Evolutionary conservation across 2,113 vertebrate genomes (phyloP).

Genomic region (Laticauda colubrina): DNA sequence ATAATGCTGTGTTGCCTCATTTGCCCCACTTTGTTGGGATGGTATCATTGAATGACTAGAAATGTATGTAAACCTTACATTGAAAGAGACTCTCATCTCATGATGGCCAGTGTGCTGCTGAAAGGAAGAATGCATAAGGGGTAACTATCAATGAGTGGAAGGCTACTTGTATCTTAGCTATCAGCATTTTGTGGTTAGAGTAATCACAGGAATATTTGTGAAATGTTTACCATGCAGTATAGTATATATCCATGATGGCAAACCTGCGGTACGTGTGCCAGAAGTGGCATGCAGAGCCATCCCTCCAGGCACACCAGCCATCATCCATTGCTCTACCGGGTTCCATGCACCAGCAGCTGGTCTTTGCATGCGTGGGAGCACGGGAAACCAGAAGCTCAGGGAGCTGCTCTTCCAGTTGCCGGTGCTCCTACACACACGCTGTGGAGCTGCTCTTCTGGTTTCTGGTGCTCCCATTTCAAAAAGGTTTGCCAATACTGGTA

Average conservation of each 20-base stretch:
- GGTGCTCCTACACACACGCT: too few relatives aligned
- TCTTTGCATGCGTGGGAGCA: too few relatives aligned
- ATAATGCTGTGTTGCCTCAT: neutral
- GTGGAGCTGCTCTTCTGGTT: too few relatives aligned
- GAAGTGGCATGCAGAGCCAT: too few relatives aligned
- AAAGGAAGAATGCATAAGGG: slow-evolving; percentile 1
- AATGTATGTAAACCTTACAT: neutral
- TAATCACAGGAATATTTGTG: slow-evolving; percentile 18
- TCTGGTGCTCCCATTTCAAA: too few relatives aligned
- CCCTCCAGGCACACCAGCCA: too few relatives aligned
- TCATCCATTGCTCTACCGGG: too few relatives aligned
- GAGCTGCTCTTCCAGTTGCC: too few relatives aligned
- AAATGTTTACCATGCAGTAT: neutral
- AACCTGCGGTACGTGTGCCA: too few relatives aligned
- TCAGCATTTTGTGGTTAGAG: slow-evolving; percentile 16
- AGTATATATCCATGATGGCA: neutral
- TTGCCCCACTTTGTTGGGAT: neutral
- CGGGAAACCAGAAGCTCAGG: too few relatives aligned
- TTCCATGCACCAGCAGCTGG: too few relatives aligned
- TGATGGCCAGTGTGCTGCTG: neutral
- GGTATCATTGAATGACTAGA: neutral
- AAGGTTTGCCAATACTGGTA: too few relatives aligned
- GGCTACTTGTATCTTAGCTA: neutral
- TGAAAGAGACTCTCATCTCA: neutral
- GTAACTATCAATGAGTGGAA: neutral